These are phyloP conservation scores for Nannoperca obscura DNA, from an alignment of 2,797 vertebrate genomes.

Conservation along the genomic window DNA sequence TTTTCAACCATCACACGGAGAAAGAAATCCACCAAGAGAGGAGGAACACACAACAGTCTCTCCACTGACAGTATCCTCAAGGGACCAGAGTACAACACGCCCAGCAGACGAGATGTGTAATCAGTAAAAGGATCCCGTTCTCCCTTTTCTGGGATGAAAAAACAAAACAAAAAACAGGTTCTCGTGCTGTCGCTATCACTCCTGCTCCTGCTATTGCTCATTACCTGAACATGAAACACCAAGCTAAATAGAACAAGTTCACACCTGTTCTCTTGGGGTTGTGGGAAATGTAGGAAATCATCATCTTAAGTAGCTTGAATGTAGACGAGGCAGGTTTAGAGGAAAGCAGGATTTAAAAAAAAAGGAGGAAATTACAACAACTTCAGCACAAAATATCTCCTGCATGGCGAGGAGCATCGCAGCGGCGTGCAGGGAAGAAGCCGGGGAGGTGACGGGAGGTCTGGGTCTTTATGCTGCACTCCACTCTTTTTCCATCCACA, in stretches of 20 bases:
- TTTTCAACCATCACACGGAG: conserved; percentile 56
- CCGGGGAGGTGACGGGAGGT: conserved; percentile 34
- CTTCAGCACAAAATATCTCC: conserved; percentile 5
- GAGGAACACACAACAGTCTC: conserved; percentile 60
- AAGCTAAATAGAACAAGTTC: conserved; percentile 51
- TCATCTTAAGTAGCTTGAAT: conserved; percentile 27
- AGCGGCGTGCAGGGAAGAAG: conserved; percentile 25
- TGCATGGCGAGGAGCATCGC: conserved; percentile 35
- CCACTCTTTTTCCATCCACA: conserved; percentile 13
- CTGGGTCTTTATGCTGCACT: conserved; percentile 37
- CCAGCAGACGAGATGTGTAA: conserved; percentile 55
- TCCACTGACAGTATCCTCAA: conserved; percentile 55
- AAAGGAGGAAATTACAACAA: conserved; percentile 15
- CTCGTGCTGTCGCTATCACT: conserved; percentile 41
- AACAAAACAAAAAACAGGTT: conserved; percentile 22
- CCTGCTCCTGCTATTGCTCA: conserved; percentile 43
- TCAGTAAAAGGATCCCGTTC: conserved; percentile 61
- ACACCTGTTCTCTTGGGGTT: conserved; percentile 42
- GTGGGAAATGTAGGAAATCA: conserved; percentile 26
- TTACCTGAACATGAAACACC: conserved; percentile 58
- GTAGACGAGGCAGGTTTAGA: conserved; percentile 3
- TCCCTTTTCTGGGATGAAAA: conserved; percentile 33
- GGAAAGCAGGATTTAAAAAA: background rate
- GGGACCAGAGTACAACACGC: conserved; percentile 70
- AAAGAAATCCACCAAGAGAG: conserved; percentile 53